Evolutionary conservation across 2,888 invertebrate species (phyloP).

Genomic region (Sminthurinus aureus): DNA sequence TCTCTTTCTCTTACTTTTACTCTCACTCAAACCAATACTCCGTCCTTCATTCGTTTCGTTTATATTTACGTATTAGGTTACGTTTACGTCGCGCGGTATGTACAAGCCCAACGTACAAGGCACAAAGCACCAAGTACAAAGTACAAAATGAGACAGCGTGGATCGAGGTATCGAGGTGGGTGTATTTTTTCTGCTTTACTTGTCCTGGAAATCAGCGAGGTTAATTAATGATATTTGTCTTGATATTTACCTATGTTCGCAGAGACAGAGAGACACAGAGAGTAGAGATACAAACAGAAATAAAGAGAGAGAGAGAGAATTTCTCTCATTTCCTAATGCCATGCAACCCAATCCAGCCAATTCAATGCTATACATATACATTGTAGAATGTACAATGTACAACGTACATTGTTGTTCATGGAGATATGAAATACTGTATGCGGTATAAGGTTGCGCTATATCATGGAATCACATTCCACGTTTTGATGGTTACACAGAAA

Average conservation of each 20-base stretch:
- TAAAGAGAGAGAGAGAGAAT: neutral
- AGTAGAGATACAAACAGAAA: neutral
- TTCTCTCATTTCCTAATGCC: conserved; percentile 15
- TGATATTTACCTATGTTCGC: conserved; percentile 19
- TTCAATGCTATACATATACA: too few species aligned
- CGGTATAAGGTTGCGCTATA: too few species aligned
- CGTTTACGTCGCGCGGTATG: neutral
- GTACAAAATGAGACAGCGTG: neutral
- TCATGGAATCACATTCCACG: too few species aligned
- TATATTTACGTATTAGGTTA: conserved; percentile 3
- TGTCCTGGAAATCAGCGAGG: conserved; percentile 31
- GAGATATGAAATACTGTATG: too few species aligned
- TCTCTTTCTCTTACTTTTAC: neutral
- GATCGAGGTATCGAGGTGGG: neutral
- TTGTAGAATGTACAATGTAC: too few species aligned
- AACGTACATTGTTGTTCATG: too few species aligned
- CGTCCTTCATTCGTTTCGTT: neutral
- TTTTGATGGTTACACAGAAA: too few species aligned
- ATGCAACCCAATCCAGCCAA: neutral
- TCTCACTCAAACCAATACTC: neutral
- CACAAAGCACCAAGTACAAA: neutral
- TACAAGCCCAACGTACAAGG: too few species aligned
- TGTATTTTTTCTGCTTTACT: conserved; percentile 23
- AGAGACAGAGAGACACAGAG: neutral
- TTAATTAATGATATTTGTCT: conserved; percentile 39